Evolutionary conservation across 2,797 vertebrate species (phyloP), one percentile per base, ranked within the genome.

Genomic region (Pangasius djambal): DNA sequence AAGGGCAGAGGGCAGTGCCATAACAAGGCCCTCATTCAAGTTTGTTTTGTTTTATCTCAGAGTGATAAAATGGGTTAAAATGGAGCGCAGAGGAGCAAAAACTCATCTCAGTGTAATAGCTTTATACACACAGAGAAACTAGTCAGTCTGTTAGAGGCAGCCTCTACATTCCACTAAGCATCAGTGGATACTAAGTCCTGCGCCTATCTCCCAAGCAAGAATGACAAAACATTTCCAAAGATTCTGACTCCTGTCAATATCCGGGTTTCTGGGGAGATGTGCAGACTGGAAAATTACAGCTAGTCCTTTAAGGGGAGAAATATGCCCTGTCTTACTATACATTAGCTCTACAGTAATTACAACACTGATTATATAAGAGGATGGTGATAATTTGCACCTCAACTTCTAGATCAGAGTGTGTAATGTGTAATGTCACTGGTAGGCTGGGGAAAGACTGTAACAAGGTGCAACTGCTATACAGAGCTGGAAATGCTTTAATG

Each of bases 21-120:
- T 89, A 37, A 84, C 69, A 90, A 91, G 90, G 85, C 50, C 69
- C 0, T 34, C 79, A 91, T 92, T 93, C 89, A 89, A 88, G 93
- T 94, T 93, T 90, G 87, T 93, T 94, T 91, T 87, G 89, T 93
- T 94, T 91, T 50, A 94, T 95, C 94, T 91, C 86, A 74, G 72
- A 87, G 91, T 92, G 91, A 93, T 93, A 92, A 95, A 95, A 90
- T 92, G 90, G 92, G 72, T 75, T 50, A 77, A 77, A 77, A 77
- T 16, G 0, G 91, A 85, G 79, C 82, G 74, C 48, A 28, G 74
- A 88, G 63, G 88, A 87, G 63, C 85, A 91, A 86, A 86, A 90
- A 90, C 86, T 93, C 89, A 91, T 93, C 89, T 91, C 85, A 87
- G 25, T 86, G 34, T 90, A 87, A 86, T 65, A 72, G 69, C 61